Base-by-base conservation (phyloP, 2,888 invertebrate genomes). In the Fragum fragum region DNA sequence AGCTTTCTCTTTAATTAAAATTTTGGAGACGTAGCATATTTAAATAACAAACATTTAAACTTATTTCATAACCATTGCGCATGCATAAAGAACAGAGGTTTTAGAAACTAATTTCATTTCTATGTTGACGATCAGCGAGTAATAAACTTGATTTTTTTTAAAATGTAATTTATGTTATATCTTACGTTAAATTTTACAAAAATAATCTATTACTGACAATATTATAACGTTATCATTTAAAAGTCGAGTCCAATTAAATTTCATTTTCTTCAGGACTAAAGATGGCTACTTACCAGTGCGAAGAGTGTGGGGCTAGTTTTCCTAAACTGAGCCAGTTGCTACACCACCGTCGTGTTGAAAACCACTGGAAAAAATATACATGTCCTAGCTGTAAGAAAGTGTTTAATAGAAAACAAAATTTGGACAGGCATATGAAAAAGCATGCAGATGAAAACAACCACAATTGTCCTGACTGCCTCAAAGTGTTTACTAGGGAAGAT, bases 331-430 rank as follows among this genome's bases (percentile, higher is more conserved):
- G 70, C 29, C 70, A 70, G 70, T 18, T 71, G n/a, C n/a, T 57
- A n/a, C 57, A 71, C 29, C 55, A 71, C 26, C 18, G 55, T 14
- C 55, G 72, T n/a, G 23, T 61, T n/a, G n/a, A n/a, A n/a, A n/a
- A n/a, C n/a, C n/a, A n/a, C n/a, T n/a, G n/a, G n/a, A n/a, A n/a
- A n/a, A n/a, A n/a, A n/a, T n/a, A n/a, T n/a, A n/a, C n/a, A n/a
- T n/a, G n/a, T n/a, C n/a, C n/a, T n/a, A n/a, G n/a, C n/a, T n/a
- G n/a, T n/a, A n/a, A n/a, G n/a, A n/a, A n/a, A n/a, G n/a, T n/a
- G n/a, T n/a, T n/a, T n/a, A 61, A 29, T n/a, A 14, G 63, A 32
- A 63, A 36, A 7, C 80, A 89, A 61, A 73, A 89, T 42, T 91
- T 90, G 66, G 29, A 66, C 11, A 32, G 39, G 16, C 26, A 88